Evolutionary conservation across 2,888 invertebrate genomes (phyloP).

Genomic region (Copidosoma aretas): DNA sequence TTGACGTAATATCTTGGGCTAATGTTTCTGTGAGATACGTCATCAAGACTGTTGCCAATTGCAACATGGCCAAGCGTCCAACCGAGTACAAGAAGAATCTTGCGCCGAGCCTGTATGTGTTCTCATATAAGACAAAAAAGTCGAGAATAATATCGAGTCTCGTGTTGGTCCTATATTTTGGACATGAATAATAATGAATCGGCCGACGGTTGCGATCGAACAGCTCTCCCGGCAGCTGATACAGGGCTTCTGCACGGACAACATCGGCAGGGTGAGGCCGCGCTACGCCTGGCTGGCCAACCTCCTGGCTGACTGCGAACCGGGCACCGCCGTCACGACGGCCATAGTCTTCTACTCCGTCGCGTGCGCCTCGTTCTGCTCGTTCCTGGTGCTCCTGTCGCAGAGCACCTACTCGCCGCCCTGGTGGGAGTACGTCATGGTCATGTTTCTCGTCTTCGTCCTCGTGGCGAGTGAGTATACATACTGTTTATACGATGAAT

Average conservation of each 20-base stretch:
- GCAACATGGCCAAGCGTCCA: no score
- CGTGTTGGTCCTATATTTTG: no score
- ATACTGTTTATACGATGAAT: no score
- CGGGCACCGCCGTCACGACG: conserved; percentile 76
- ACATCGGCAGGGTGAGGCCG: conserved; percentile 75
- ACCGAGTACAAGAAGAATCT: no score
- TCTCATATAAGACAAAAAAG: no score
- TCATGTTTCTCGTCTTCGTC: conserved; percentile 69
- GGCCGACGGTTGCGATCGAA: no score
- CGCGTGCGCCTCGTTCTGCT: conserved; percentile 74
- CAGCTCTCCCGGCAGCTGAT: conserved; percentile 47
- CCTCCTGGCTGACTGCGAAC: conserved; percentile 75
- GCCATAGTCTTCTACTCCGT: conserved; percentile 76
- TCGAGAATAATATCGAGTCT: no score
- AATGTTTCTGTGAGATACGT: no score
- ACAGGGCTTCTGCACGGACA: conserved; percentile 49
- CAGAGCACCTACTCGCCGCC: conserved; percentile 54
- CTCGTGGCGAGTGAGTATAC: conserved; percentile 69
- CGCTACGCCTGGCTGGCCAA: conserved; percentile 79
- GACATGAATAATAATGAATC: no score
- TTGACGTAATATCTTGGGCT: no score
- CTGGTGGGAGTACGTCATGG: conserved; percentile 75
- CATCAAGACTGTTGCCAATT: no score
- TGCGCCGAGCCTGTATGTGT: no score
- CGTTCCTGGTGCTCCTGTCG: conserved; percentile 59